Evolutionary conservation across 2,797 vertebrate species (phyloP), one percentile per base, ranked within the genome.

Genomic region (Orientallactaga sibirica): DNA sequence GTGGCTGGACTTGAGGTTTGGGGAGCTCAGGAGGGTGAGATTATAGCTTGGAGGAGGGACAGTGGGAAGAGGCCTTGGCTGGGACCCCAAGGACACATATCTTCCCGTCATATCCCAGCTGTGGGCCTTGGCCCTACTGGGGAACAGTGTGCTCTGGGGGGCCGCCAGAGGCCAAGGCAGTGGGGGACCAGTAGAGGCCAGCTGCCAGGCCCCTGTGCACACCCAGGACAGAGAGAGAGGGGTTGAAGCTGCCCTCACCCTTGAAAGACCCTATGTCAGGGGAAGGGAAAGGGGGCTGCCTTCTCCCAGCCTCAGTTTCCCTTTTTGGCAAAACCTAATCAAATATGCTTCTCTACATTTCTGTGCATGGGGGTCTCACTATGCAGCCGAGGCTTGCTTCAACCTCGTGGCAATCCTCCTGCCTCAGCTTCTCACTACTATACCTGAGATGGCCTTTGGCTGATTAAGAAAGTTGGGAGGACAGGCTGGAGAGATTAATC

Each of bases 61-160:
- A 19, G 10, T 48, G 20, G 78, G 77, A 64, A 11, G 73, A 24
- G 73, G 37, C 66, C 73, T 88, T 78, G 86, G 73, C 79, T 3
- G 4, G 33, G 20, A 48, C 7, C 22, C 55, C 67, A 73, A 88
- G 71, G 85, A 74, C 70, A 33, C 29, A 58, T 48, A 43, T 22
- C 43, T 25, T 6, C 16, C 10, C 66, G 55, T 79, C 52, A 12
- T 22, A 55, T 10, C 61, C 64, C 94, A 95, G 95, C 94, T 94
- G 95, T 4, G 29, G 96, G 43, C 91, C 93, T 95, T 95, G 96
- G 90, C 71, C 93, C 48, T 14, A 2, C 75, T 25, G 14, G 77
- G 90, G 71, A 20, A 70, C 84, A 93, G 91, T 93, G 61, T 68
- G 37, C 66, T 79, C 88, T 41, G 78, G 86, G 12, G 1, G 3